Conservation (phyloP, 2,888 invertebrate species). For the Prenolepis imparis region DNA sequence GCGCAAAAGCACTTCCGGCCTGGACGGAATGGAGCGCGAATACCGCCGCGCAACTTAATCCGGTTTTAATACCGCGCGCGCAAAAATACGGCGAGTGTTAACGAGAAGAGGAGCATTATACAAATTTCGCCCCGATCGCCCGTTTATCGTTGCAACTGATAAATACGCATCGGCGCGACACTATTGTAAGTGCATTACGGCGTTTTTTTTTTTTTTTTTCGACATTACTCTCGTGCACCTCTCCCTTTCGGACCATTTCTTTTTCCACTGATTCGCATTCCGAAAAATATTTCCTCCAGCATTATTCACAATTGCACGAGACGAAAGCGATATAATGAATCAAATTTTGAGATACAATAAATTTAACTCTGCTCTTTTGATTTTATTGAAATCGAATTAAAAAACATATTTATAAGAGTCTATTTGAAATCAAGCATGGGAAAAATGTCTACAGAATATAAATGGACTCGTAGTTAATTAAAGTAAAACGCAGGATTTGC, state of each 20-base stretch:
- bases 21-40: conserved; percentile 63
- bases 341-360: not conserved
- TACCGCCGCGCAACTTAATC: conserved; percentile 61
- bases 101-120: conserved; percentile 30
- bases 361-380: not conserved
- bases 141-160: conserved; percentile 40
- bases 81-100: conserved; percentile 42
- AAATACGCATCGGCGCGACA: conserved; percentile 3
- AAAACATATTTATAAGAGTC: not conserved
- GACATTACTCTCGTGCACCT: conserved; percentile 26
- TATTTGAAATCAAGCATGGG: not conserved
- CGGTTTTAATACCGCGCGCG: conserved; percentile 37
- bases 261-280: not conserved
- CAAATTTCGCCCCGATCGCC: conserved; percentile 39
- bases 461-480: not conserved
- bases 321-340: not conserved
- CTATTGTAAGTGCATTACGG: conserved; percentile 42
- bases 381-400: not conserved
- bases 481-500: conserved; percentile 8
- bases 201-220: conserved; percentile 16
- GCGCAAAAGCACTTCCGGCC: conserved; percentile 48
- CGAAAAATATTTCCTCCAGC: conserved; percentile 11
- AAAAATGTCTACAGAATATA: not conserved
- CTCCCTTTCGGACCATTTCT: not conserved
- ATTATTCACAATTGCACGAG: not conserved